Evolutionary conservation across 1,140 invertebrate genomes (phyloP), one percentile per base, ranked within the genome.

Genomic region (Cydia splendana): DNA sequence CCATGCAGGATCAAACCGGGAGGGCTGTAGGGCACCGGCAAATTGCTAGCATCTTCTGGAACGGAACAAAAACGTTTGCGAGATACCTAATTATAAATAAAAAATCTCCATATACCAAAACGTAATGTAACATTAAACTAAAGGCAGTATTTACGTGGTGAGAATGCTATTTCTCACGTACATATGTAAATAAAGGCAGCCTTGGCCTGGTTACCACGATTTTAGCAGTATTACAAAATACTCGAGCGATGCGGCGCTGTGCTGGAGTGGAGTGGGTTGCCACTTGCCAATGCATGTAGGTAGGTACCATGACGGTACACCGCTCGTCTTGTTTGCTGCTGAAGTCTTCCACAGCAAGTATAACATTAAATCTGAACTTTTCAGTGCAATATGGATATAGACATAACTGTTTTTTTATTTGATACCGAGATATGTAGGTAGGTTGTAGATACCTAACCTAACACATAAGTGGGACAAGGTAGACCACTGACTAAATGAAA

Each of bases 121-220:
- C 10, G 13, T 57, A 57, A 57, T 57, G 12, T 57, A 57, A 18
- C 53, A 57, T 57, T 5, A 57, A 57, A 57, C 53, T 57, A 57
- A 57, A n/a, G 53, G n/a, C 57, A 80, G 73, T 83, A 85, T 82
- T 65, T 80, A 82, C 15, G 48, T 79, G 83, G 82, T 79, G 81
- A 84, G 83, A 88, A 87, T 79, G 83, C 78, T 88, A 88, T 89
- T 92, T 91, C 89, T 91, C 89, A 91, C 87, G 88, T 90, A 87
- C 86, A 88, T 75, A 75, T 88, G 88, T 91, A 90, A 92, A 92
- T 91, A 89, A 89, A 82, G 73, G 75, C 57, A 83, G 83, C 90
- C 90, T 92, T 92, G 90, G 85, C 90, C 89, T 85, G 83, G 82
- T 91, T 92, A 89, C 90, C 89, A 92, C 90, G 88, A 90, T 90